These are phyloP conservation scores for Agrypnus murinus DNA, from an alignment of 2,888 invertebrate genomes.

Conservation along the genomic window DNA sequence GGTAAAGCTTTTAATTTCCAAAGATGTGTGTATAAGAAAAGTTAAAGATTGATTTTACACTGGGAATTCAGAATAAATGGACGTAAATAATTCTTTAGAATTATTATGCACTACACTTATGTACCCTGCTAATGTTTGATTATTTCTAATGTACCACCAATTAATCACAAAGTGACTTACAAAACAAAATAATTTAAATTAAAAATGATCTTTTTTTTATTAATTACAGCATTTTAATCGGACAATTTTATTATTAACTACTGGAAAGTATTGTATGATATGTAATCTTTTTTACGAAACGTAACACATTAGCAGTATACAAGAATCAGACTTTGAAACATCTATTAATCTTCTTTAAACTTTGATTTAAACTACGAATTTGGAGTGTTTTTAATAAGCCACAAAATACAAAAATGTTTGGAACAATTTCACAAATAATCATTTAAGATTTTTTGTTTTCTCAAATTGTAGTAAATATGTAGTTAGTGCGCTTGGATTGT, in stretches of 20 bases:
- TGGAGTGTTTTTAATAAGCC: constrained; percentile 32
- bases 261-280: constrained; percentile 42
- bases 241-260: constrained; percentile 24
- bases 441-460: background rate
- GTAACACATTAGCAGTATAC: constrained; percentile 49
- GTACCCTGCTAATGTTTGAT: constrained; percentile 67
- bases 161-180: constrained; percentile 21
- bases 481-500: constrained; percentile 45
- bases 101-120: constrained; percentile 60
- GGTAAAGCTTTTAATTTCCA: too few relatives aligned
- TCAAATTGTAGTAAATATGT: background rate
- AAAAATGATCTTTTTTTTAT: too few relatives aligned
- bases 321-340: constrained; percentile 29
- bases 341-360: constrained; percentile 7
- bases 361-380: constrained; percentile 26
- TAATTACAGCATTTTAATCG: constrained; percentile 7
- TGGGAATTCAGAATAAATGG: constrained; percentile 63
- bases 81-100: constrained; percentile 61
- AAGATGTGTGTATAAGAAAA: constrained; percentile 5
- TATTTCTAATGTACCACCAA: constrained; percentile 35
- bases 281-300: constrained; percentile 36
- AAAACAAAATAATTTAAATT: constrained; percentile 3
- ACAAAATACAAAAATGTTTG: constrained; percentile 29
- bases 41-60: constrained; percentile 17
- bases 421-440: constrained; percentile 14